These are phyloP conservation scores for Thymelicus sylvestris DNA, from an alignment of 2,888 invertebrate genomes.

Conservation along the genomic window DNA sequence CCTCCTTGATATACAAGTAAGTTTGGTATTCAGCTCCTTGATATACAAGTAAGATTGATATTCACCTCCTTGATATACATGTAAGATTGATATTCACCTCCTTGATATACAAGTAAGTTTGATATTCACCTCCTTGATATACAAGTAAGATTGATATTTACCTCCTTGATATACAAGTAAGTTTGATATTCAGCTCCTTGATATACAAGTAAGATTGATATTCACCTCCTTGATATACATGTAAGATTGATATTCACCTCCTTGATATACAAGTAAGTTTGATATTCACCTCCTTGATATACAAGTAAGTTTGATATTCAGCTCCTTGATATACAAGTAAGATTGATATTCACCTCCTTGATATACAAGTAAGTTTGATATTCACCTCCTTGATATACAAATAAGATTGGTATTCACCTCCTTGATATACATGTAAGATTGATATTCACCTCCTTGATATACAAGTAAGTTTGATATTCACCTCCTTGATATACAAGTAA, in stretches of 20 bases:
- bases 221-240: conserved; percentile 91
- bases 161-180: conserved; percentile 90
- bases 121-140: too few relatives aligned
- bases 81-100: conserved; percentile 90
- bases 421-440: conserved; percentile 88
- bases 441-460: too few relatives aligned
- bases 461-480: too few relatives aligned
- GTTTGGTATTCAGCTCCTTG: conserved; percentile 91
- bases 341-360: conserved; percentile 90
- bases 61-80: too few relatives aligned
- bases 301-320: conserved; percentile 82
- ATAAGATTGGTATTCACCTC: conserved; percentile 92
- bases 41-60: conserved; percentile 87
- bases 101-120: conserved; percentile 88
- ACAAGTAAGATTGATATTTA: too few relatives aligned
- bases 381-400: too few relatives aligned
- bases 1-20: too few relatives aligned
- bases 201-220: too few relatives aligned
- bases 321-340: too few relatives aligned
- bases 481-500: conserved; percentile 90
- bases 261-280: too few relatives aligned
- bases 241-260: conserved; percentile 69
- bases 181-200: conserved; percentile 42
- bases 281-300: conserved; percentile 90
- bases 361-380: conserved; percentile 87